These are phyloP conservation scores for Serranus cabrilla DNA, from an alignment of 2,797 vertebrate species.

Conservation along the genomic window DNA sequence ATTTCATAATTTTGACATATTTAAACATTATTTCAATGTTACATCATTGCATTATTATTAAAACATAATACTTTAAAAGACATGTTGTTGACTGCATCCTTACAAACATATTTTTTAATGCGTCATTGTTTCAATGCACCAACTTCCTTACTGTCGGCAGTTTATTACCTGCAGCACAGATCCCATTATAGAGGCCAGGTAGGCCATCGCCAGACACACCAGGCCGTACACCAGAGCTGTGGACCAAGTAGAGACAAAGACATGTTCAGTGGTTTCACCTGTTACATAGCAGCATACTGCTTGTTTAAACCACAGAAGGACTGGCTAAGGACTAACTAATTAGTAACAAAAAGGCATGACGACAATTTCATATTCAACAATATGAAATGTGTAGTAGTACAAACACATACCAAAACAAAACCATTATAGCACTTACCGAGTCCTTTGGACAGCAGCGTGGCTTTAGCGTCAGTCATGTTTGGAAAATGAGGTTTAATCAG, in stretches of 20 bases:
- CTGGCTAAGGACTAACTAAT: background rate
- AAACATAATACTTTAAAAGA: too few relatives aligned
- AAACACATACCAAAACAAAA: background rate
- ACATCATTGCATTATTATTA: too few relatives aligned
- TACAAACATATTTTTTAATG: background rate
- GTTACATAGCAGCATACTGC: too few relatives aligned
- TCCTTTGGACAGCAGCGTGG: slow-evolving; percentile 89
- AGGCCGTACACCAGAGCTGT: slow-evolving; percentile 91
- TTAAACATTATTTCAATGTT: too few relatives aligned
- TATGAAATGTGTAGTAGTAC: background rate
- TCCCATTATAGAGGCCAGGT: slow-evolving; percentile 92
- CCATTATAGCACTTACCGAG: slow-evolving; percentile 79
- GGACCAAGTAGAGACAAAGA: background rate
- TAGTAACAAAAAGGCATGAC: background rate
- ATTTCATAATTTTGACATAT: too few relatives aligned
- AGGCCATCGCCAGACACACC: slow-evolving; percentile 94
- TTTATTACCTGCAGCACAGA: slow-evolving; percentile 91
- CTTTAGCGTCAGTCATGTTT: slow-evolving; percentile 86
- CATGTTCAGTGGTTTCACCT: background rate
- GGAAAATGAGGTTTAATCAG: slow-evolving; percentile 92
- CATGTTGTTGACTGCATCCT: background rate
- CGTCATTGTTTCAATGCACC: background rate
- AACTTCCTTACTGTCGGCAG: background rate
- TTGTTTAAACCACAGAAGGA: background rate
- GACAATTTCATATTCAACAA: background rate